Base-by-base conservation (phyloP, 2,797 vertebrate genomes). In the Luscinia megarhynchos region DNA sequence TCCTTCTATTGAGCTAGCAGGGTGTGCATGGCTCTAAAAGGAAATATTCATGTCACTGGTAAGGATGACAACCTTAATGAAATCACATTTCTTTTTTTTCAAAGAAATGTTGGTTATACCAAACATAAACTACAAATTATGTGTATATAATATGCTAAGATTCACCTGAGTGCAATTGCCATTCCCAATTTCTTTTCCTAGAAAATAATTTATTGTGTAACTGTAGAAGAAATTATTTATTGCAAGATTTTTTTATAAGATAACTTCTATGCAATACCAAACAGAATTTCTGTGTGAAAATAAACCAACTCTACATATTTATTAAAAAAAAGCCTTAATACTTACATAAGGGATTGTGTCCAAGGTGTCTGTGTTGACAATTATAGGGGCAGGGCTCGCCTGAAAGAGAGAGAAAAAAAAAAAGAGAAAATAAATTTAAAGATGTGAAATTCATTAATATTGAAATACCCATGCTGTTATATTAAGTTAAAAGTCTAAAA, bases 301-400 rank as follows among this genome's bases (percentile, higher is more conserved):
- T 12, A 36, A 73, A 72, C 2, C 15, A 57, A 46, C 27, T 64
- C 21, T 36, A 59, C 9, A 13, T 20, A 75, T 40, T 54, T 66
- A 53, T 29, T 6, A 4, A 3, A 80, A 85, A 73, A 89, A 62
- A 24, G 30, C 11, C 11, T 27, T 53, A 88, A 86, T 95, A 98
- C 99, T 99, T 98, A 99, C 99, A 62, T 99, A 99, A 95, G 99
- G 99, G 97, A 99, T 98, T 11, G 99, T 99, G 89, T 99, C 99
- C 99, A 99, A 97, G 40, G 99, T 99, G 97, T 99, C 99, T 95
- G 99, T 99, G 97, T 99, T 99, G 97, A 99, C 98, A 97, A 99
- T 99, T 96, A 99, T 99, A 86, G 99, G 99, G 92, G 99, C 99
- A 90, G 99, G 99, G 81, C 98, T 99, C 91, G 99, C 99, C 99